Base-by-base conservation (phyloP, 2,797 vertebrate species). In the Enteromius thamalakanensis region DNA sequence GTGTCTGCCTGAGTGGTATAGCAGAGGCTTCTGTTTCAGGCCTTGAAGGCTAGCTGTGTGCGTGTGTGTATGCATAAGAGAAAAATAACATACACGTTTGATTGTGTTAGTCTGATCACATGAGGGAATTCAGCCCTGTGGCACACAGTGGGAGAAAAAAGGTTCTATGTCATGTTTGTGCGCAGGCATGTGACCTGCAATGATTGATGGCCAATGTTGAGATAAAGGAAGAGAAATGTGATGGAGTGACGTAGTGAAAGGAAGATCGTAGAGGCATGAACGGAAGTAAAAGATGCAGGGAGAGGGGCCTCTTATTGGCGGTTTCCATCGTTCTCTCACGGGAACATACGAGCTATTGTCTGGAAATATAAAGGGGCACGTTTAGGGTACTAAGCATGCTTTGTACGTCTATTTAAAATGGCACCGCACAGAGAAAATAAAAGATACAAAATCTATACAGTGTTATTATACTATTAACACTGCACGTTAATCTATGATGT, bases 311-410 rank as follows among this genome's bases (percentile, higher is more conserved):
- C 81, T 81, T 64, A 83, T 26, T 42, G 45, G 53, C 64, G 58
- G 76, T 87, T 87, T 85, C 79, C 85, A 84, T 77, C 80, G 55
- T 81, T 72, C 81, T 76, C 83, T 76, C 64, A 60, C 7, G 17
- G 70, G 64, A 80, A 80, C 67, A 69, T 84, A 83, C 67, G 71
- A 70, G 77, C 76, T 76, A 84, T 86, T 82, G 76, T 88, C 84
- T 87, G 51, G 58, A 84, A 80, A 67, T 60, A 53, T 75, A 65
- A 29, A 67, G 79, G 68, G 65, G 58, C 51, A 47, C 62, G 55
- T 45, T 69, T 69, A 79, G 75, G 83, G 84, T 85, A 83, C 32
- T 58, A 15, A 58, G 45, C 58, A 82, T 34, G 42, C 68, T 81
- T 72, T 72, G 53, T 62, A 71, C 4, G n/a, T 32, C 45, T 29